These are phyloP conservation scores for Bathynomus jamesi DNA, from an alignment of 1,140 invertebrate species.

Conservation along the genomic window DNA sequence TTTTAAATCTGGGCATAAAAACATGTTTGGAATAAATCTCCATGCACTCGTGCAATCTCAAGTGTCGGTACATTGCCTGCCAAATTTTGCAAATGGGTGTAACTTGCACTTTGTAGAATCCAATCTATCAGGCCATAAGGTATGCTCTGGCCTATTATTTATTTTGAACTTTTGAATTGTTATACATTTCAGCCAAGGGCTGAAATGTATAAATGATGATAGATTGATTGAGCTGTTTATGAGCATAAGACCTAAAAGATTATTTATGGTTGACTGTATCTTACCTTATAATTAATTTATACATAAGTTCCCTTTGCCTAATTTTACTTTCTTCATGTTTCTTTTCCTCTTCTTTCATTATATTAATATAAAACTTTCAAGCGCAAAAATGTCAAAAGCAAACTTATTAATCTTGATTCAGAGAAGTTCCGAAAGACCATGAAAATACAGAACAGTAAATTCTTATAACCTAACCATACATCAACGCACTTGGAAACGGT, in stretches of 20 bases:
- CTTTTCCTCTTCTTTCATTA: constrained; percentile 18
- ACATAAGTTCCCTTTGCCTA: constrained; percentile 12
- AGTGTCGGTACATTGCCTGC: too few species aligned
- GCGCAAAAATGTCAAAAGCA: not conserved
- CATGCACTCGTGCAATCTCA: too few species aligned
- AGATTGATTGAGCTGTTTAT: not conserved
- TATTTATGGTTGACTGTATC: not conserved
- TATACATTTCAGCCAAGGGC: not conserved
- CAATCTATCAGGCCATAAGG: not conserved
- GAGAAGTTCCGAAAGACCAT: too few species aligned
- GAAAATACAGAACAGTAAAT: too few species aligned
- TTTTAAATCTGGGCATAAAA: too few species aligned
- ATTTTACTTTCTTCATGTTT: constrained; percentile 7
- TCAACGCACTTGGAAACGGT: too few species aligned
- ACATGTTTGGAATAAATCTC: too few species aligned
- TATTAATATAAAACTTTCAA: not conserved
- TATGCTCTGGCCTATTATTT: not conserved
- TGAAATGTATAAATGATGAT: not conserved
- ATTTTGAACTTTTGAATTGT: too few species aligned
- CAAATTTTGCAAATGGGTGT: too few species aligned
- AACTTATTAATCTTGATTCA: too few species aligned
- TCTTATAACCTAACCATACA: too few species aligned
- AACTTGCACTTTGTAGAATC: not conserved
- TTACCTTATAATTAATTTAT: constrained; percentile 19
- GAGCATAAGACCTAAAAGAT: not conserved